These are phyloP conservation scores for Eilema depressum DNA, from an alignment of 2,888 invertebrate genomes.

Conservation along the genomic window DNA sequence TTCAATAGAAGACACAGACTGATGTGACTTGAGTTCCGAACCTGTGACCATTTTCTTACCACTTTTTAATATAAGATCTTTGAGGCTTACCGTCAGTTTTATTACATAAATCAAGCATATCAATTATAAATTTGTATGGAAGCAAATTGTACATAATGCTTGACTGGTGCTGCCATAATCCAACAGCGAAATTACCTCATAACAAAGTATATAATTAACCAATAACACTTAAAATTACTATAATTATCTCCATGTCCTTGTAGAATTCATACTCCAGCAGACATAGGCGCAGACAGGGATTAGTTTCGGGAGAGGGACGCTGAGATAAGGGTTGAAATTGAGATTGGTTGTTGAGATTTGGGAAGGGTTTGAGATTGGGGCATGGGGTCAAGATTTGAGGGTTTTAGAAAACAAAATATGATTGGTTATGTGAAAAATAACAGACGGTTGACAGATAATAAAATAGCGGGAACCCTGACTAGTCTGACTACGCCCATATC, in stretches of 20 bases:
- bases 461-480: not conserved
- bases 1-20: not conserved
- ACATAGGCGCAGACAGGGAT: not conserved
- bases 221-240: conserved; percentile 27
- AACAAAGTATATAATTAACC: conserved; percentile 14
- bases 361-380: not conserved
- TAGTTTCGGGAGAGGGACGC: not conserved
- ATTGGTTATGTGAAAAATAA: not conserved
- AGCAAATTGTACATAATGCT: conserved; percentile 47
- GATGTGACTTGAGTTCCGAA: not conserved
- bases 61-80: not conserved
- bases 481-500: not conserved
- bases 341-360: not conserved
- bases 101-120: conserved; percentile 31
- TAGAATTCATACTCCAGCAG: conserved; percentile 12
- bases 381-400: not conserved
- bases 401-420: not conserved
- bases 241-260: conserved; percentile 15
- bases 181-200: conserved; percentile 12
- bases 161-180: conserved; percentile 18
- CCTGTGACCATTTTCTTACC: not conserved
- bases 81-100: not conserved
- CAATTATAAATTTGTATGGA: conserved; percentile 41
- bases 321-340: too few relatives aligned
- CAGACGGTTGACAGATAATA: not conserved